Evolutionary conservation across 2,113 vertebrate species (phyloP), one percentile per base, ranked within the genome.

Genomic region (Cnemophilus loriae): DNA sequence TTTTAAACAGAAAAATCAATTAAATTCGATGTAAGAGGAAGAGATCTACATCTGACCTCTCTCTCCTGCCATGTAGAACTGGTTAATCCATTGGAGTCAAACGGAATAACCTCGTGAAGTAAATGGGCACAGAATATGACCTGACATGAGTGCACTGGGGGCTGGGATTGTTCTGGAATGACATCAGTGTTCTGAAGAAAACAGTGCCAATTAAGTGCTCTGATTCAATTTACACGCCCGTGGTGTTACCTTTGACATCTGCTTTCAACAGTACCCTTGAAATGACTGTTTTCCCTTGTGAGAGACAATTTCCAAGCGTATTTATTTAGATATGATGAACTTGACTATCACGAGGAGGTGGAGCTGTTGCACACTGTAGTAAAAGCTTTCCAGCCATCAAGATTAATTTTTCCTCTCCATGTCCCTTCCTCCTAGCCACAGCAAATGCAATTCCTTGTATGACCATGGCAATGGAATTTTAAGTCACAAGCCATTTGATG

Each of bases 221-320:
- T 90, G 83, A 87, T 75, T 57, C 76, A 82, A 92, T 95, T 92
- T 87, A 78, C 92, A 81, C 71, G 76, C 65, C 93, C 21, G 1
- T 35, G 39, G 28, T 56, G 76, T 75, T 92, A 96, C 95, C 95
- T 96, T 96, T 95, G 90, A 93, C 90, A 84, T 53, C 37, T 47
- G 76, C 88, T 94, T 93, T 94, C 68, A 89, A 5, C 80, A 73
- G 76, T 84, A 89, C 83, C 93, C 93, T 96, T 95, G 92, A 93
- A 87, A 95, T 80, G 81, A 78, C 74, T 85, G 75, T 76, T 95
- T 92, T 94, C 44, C 46, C 69, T 57, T 14, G 41, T 78, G 88
- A 90, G 77, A 75, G 92, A 86, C 73, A 82, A 60, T 82, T 95
- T 92, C 95, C 73, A 79, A 71, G 61, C 65, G 53, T 73, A 81